Evolutionary conservation across 2,888 invertebrate species (phyloP).

Genomic region (Pandemis cinnamomeana): DNA sequence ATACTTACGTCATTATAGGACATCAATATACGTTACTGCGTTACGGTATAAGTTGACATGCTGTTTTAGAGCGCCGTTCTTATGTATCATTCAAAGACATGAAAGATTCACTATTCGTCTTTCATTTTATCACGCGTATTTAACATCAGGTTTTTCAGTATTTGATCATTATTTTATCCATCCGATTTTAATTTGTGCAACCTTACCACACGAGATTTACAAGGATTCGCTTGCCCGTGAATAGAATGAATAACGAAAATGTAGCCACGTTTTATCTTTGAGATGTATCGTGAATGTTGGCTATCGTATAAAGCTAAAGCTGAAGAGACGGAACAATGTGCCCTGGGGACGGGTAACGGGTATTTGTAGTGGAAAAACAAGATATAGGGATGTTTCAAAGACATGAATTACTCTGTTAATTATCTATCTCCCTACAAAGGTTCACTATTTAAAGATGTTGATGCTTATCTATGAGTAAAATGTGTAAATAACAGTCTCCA

Average conservation of each 20-base stretch:
- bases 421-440: neutral
- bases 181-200: neutral
- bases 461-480: neutral
- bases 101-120: no score
- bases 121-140: no score
- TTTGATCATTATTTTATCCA: no score
- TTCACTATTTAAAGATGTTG: neutral
- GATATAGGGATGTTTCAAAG: neutral
- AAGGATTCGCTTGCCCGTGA: neutral
- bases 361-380: neutral
- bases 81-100: no score
- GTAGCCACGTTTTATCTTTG: neutral
- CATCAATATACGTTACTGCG: no score
- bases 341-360: neutral
- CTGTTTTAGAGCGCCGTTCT: neutral
- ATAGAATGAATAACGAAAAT: neutral
- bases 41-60: neutral
- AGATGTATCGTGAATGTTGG: neutral
- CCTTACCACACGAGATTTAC: neutral
- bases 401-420: slow-evolving; percentile 6
- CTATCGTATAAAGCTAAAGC: neutral
- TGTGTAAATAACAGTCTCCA: neutral
- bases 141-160: no score
- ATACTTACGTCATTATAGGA: neutral
- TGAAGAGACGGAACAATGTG: neutral